These are phyloP conservation scores for Julus scandinavius DNA, from an alignment of 2,888 invertebrate species.

Conservation along the genomic window DNA sequence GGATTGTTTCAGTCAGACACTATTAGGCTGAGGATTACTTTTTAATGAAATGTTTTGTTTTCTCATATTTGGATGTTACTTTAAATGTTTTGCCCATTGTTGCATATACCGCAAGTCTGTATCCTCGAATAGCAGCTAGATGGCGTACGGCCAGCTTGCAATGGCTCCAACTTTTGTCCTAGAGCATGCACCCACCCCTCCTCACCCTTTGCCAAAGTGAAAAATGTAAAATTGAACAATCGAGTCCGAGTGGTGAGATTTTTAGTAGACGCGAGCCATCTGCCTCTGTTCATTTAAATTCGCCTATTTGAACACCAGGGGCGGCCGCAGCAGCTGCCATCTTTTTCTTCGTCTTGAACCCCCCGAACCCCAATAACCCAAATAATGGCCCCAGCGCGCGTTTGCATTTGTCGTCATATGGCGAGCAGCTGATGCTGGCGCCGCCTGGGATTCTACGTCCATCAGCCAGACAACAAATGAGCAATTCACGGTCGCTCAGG, in stretches of 20 bases:
- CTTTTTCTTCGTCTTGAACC: neutral
- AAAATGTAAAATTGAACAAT: neutral
- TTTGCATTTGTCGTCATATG: neutral
- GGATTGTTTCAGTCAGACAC: too few relatives aligned
- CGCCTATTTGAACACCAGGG: neutral
- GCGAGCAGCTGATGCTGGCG: constrained; percentile 35
- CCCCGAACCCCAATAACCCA: neutral
- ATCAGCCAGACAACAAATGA: constrained; percentile 33
- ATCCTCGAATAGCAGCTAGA: neutral
- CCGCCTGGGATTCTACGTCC: neutral
- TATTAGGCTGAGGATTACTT: too few relatives aligned
- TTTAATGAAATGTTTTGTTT: too few relatives aligned
- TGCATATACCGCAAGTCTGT: too few relatives aligned
- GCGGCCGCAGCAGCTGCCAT: neutral
- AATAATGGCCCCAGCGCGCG: neutral
- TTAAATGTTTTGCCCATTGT: too few relatives aligned
- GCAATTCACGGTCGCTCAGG: constrained; percentile 14
- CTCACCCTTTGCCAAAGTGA: too few relatives aligned
- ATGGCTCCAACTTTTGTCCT: neutral
- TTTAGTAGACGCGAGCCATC: neutral
- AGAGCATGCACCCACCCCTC: neutral
- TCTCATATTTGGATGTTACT: too few relatives aligned
- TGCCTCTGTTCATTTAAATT: neutral
- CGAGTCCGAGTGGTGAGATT: neutral
- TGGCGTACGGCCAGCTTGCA: neutral